phyloP scores from a whole-genome alignment of 2,797 vertebrate genomes.

The Typhlichthys subterraneus region DNA sequence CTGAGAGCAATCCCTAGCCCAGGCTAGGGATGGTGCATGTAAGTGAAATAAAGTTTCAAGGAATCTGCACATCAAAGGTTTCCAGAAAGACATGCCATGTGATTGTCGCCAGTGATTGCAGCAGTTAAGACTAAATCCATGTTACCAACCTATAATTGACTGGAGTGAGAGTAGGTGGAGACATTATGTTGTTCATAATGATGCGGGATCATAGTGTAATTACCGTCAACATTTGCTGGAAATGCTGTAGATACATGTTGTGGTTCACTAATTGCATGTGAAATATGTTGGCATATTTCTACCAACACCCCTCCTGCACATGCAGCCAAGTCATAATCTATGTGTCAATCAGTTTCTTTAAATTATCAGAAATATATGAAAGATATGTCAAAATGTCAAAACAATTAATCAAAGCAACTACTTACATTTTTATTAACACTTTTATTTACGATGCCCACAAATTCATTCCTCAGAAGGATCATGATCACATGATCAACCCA shows the following conservation, averaged over 20 bases:
- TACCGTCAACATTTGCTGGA: background rate
- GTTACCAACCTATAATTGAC: constrained; percentile 6
- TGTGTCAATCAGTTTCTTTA: background rate
- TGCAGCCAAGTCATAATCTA: background rate
- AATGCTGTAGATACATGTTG: constrained; percentile 4
- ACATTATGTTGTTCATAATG: constrained; percentile 4
- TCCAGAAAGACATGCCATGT: background rate
- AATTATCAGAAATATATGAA: background rate
- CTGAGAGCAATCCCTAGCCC: too few relatives aligned
- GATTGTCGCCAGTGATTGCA: constrained; percentile 5
- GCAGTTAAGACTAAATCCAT: constrained; percentile 10
- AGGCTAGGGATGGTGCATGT: background rate
- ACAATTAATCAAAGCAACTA: background rate
- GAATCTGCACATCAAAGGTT: background rate
- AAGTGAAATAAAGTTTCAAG: background rate
- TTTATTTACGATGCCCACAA: background rate
- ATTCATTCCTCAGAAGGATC: background rate
- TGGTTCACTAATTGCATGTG: constrained; percentile 6
- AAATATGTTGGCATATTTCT: background rate
- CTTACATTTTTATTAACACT: background rate
- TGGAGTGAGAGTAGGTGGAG: background rate
- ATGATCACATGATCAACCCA: background rate
- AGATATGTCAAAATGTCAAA: too few relatives aligned
- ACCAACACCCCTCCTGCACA: background rate
- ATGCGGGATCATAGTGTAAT: background rate